These are phyloP conservation scores for Eleginops maclovinus DNA, from an alignment of 2,113 vertebrate genomes.

Conservation along the genomic window DNA sequence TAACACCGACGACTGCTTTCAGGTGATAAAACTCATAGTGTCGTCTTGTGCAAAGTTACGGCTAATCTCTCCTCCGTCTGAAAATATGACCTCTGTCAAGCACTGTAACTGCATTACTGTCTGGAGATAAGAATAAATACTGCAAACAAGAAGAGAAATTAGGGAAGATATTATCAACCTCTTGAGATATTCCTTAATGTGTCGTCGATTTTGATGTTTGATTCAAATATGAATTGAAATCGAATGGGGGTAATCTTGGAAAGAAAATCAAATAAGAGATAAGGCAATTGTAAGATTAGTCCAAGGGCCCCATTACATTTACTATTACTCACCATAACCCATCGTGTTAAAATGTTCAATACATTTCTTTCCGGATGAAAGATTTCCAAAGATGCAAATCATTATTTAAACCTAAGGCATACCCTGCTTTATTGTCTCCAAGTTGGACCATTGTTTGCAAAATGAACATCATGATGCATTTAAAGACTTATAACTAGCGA, in stretches of 20 bases:
- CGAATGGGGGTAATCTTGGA: neutral
- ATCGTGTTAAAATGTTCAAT: too few species aligned
- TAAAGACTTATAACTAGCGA: too few species aligned
- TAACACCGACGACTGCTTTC: conserved; percentile 41
- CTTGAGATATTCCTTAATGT: conserved; percentile 1
- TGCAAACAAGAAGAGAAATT: conserved; percentile 29
- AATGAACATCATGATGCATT: too few species aligned
- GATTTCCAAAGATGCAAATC: too few species aligned
- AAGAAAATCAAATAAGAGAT: neutral
- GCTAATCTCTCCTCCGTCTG: conserved; percentile 28
- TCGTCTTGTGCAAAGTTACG: conserved; percentile 49
- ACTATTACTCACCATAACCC: too few species aligned
- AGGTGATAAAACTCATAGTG: conserved; percentile 62
- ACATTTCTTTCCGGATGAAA: too few species aligned
- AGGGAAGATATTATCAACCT: conserved; percentile 14
- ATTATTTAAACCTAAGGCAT: too few species aligned
- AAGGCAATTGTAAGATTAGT: neutral
- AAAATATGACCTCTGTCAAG: conserved; percentile 23
- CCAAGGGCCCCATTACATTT: too few species aligned
- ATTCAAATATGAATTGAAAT: too few species aligned
- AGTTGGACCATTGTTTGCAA: too few species aligned
- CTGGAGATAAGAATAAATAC: conserved; percentile 14
- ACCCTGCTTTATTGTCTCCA: too few species aligned
- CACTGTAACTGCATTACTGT: neutral
- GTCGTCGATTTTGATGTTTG: too few species aligned